These are phyloP conservation scores for Samia ricini DNA, from an alignment of 1,140 invertebrate genomes.

Conservation along the genomic window DNA sequence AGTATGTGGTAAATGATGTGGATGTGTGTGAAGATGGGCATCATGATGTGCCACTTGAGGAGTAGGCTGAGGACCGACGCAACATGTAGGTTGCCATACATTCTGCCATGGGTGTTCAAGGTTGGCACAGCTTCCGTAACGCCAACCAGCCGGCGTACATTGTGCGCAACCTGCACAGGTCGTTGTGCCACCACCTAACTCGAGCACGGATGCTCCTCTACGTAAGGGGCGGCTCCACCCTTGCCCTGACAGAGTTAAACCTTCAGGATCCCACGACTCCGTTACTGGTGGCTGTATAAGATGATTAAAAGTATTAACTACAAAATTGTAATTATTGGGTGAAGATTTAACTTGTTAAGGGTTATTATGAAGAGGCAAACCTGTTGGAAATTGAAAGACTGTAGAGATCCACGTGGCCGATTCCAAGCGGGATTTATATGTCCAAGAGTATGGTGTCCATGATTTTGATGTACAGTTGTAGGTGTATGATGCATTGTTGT, in stretches of 20 bases:
- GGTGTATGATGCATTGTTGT: conserved; percentile 36
- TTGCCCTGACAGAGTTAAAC: conserved; percentile 23
- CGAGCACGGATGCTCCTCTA: conserved; percentile 59
- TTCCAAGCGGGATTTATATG: conserved; percentile 50
- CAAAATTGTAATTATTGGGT: background rate
- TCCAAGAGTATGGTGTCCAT: conserved; percentile 45
- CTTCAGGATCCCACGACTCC: conserved; percentile 42
- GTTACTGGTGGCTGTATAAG: conserved; percentile 23
- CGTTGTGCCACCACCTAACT: conserved; percentile 61
- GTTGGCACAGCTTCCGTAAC: conserved; percentile 83
- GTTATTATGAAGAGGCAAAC: conserved; percentile 36
- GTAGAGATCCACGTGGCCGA: conserved; percentile 42
- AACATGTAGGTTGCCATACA: conserved; percentile 73
- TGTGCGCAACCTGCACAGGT: conserved; percentile 77
- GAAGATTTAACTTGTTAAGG: background rate
- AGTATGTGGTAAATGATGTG: conserved; percentile 65
- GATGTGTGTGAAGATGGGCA: conserved; percentile 61
- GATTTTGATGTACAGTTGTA: conserved; percentile 22
- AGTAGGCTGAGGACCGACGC: conserved; percentile 52
- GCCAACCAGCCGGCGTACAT: conserved; percentile 68
- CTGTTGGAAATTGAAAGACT: conserved; percentile 47
- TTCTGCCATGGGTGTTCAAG: conserved; percentile 77
- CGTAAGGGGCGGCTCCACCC: conserved; percentile 54
- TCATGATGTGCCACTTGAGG: conserved; percentile 19
- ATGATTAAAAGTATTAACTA: background rate